Conservation (phyloP, 2,113 vertebrate species). For the Gallinago media region DNA sequence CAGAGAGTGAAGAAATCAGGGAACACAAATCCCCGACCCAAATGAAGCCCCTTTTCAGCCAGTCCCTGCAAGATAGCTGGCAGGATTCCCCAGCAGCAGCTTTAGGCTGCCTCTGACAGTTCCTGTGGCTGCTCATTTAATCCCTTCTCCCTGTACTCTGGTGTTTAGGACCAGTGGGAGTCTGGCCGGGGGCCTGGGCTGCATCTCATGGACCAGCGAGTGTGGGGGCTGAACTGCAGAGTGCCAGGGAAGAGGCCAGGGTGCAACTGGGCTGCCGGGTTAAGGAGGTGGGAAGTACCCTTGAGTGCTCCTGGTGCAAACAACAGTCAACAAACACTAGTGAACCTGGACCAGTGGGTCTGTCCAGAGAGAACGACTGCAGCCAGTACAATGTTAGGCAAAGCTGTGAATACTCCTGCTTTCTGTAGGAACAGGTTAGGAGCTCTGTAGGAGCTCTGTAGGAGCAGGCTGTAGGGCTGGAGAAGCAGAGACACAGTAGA, state of each 20-base stretch:
- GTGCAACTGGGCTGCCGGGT: neutral
- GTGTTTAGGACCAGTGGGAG: neutral
- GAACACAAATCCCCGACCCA: neutral
- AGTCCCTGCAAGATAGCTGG: neutral
- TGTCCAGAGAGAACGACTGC: neutral
- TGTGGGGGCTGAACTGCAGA: neutral
- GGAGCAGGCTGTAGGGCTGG: neutral
- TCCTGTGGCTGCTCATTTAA: neutral
- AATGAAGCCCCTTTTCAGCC: neutral
- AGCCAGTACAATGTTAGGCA: neutral
- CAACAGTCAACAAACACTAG: neutral
- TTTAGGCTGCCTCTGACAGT: neutral
- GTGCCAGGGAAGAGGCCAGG: neutral
- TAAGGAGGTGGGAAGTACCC: neutral
- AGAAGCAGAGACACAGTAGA: neutral
- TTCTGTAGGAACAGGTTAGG: neutral
- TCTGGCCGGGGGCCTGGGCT: fast-evolving
- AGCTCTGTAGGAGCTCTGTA: no score
- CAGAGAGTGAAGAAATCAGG: neutral
- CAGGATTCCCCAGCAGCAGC: neutral
- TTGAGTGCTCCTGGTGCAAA: neutral
- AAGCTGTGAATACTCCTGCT: neutral
- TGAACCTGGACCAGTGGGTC: neutral
- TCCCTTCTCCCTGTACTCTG: neutral
- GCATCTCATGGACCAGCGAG: neutral